A percentile compares a stretch with the other conserved stretches of the same genome.
phyloP scores from a whole-genome alignment of 2,113 vertebrate genomes.

The Siniperca knerii region DNA sequence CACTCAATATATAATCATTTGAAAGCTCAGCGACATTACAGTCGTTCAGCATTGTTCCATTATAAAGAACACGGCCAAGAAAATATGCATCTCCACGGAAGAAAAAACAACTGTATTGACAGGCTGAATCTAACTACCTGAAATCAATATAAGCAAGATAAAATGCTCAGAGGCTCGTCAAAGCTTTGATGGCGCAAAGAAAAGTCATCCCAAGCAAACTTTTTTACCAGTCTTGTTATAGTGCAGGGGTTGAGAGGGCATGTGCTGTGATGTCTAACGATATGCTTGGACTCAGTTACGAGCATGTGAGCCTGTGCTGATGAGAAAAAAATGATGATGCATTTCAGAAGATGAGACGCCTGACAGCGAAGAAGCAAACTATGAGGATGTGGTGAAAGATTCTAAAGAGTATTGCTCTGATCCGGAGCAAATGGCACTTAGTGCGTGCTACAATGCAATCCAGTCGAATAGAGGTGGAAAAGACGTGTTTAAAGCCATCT shows the following conservation, averaged over 20 bases:
- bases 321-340: slow-evolving; percentile 63
- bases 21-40: slow-evolving; percentile 10
- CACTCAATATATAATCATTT: slow-evolving; percentile 28
- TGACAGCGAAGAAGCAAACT: slow-evolving; percentile 53
- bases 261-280: slow-evolving; percentile 35
- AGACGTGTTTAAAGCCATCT: not conserved
- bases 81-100: slow-evolving; percentile 27
- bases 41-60: slow-evolving; percentile 29
- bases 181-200: not conserved
- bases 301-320: slow-evolving; percentile 47
- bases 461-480: not conserved
- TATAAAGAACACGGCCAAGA: slow-evolving; percentile 28
- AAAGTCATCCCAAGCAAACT: not conserved
- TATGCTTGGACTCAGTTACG: slow-evolving; percentile 53
- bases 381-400: slow-evolving; percentile 22
- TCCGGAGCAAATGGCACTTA: slow-evolving; percentile 29
- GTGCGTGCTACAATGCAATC: not conserved
- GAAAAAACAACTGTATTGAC: slow-evolving; percentile 29
- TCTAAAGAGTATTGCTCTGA: slow-evolving; percentile 32
- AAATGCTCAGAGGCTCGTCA: slow-evolving; percentile 20
- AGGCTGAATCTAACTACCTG: slow-evolving; percentile 40
- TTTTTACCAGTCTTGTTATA: not conserved
- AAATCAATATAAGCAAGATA: slow-evolving; percentile 46
- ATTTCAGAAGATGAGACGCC: slow-evolving; percentile 30
- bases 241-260: not conserved